A percentile compares a stretch with the other conserved stretches of the same genome.
Conservation (phyloP, 2,888 invertebrate species). For the Nephrotoma flavescens region DNA sequence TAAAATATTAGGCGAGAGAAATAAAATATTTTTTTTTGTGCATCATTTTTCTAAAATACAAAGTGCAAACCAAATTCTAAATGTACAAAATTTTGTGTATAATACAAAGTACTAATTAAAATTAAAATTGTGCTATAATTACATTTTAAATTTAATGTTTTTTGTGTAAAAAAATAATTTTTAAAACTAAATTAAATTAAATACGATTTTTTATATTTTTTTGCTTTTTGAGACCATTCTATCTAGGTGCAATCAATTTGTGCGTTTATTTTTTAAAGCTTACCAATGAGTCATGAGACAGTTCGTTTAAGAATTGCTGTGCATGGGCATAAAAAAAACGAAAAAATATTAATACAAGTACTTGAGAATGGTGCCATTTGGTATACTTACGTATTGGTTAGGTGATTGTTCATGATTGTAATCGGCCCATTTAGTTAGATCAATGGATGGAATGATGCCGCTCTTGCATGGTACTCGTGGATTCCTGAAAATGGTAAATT, state of each 20-base stretch:
- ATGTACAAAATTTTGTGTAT: neutral
- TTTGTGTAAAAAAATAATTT: neutral
- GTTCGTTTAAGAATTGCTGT: conserved; percentile 33
- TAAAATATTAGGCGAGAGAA: neutral
- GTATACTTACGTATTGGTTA: conserved; percentile 47
- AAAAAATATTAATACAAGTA: conserved; percentile 4
- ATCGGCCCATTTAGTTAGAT: conserved; percentile 84
- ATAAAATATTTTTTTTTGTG: neutral
- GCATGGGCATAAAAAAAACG: conserved; percentile 13
- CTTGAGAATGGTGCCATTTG: neutral
- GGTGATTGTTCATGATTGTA: conserved; percentile 35
- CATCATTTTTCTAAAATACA: neutral
- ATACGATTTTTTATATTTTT: neutral
- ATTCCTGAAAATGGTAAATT: conserved; percentile 44
- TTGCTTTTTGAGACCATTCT: neutral
- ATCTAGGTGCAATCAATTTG: neutral
- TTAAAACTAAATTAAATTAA: neutral
- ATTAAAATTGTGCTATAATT: neutral
- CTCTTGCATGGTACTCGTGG: conserved; percentile 87
- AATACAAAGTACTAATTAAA: neutral
- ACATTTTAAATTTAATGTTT: neutral
- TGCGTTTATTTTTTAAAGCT: conserved; percentile 26
- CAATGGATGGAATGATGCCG: conserved; percentile 73
- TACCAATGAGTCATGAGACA: conserved; percentile 28
- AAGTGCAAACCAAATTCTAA: neutral